Evolutionary conservation across 2,113 vertebrate species (phyloP), one percentile per base, ranked within the genome.

Genomic region (Thinocorus orbignyianus): DNA sequence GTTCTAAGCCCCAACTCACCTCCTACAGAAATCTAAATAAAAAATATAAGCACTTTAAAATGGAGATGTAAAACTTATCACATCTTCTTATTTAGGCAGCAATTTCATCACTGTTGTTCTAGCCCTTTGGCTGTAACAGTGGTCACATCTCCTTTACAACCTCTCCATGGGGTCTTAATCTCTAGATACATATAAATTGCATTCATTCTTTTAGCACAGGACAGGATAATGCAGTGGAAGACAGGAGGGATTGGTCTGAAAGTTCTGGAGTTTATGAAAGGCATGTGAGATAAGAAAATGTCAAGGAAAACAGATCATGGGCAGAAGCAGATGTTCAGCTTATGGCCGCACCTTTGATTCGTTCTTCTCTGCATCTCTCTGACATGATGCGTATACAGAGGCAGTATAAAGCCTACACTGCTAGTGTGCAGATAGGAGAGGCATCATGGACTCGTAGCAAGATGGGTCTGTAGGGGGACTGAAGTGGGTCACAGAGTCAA

Each of bases 301-400:
- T 93, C 84, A 89, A 92, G 66, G 49, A 95, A 97, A 96, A 86
- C 72, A 87, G 77, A 92, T 85, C 65, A 41, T 76, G 77, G 94
- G 69, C 73, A 95, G 91, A 91, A 92, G 91, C 89, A 96, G 94
- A 95, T 92, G 81, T 95, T 95, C 77, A 76, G 35, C 48, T 97
- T 92, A 86, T 57, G 57, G 69, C 58, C 54, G 46, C 52, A 41
- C 81, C 81, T 91, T 92, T 93, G 81, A 92, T 93, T 69, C 48
- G 88, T 88, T 37, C 81, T 62, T 87, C 81, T 82, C 82, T 73
- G 49, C 65, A 17, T 60, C 39, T 61, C 54, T 80, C 71, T 70
- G n/a, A 39, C 28, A 10, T 10, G 39, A 48, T 78, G 35, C 76
- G 44, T 71, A 70, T 58, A 88, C 37, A 81, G 72, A 88, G 19